phyloP scores from a whole-genome alignment of 2,888 invertebrate species.

The Torymus auratus region DNA sequence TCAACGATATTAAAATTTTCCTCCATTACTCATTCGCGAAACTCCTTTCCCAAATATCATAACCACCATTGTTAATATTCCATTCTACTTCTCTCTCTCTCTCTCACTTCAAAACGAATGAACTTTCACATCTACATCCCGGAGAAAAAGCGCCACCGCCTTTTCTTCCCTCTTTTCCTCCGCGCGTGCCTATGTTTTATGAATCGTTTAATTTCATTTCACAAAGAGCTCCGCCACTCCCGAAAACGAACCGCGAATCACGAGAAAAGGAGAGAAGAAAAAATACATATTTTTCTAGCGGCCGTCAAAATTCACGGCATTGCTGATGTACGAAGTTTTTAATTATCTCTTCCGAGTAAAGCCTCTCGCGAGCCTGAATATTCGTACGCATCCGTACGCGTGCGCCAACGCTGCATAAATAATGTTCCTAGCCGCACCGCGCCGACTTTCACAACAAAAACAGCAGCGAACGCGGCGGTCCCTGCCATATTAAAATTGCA shows the following conservation, averaged over 20 bases:
- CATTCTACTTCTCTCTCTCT: not conserved
- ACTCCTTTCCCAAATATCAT: too few species aligned
- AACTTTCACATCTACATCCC: constrained; percentile 10
- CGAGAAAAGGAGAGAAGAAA: not conserved
- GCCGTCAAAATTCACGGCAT: not conserved
- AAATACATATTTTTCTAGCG: not conserved
- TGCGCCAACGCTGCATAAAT: constrained; percentile 1
- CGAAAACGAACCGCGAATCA: not conserved
- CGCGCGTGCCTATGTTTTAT: constrained; percentile 60
- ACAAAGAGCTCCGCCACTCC: not conserved
- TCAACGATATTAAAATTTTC: too few species aligned
- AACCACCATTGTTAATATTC: too few species aligned
- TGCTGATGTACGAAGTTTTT: constrained; percentile 33
- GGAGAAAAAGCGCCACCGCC: too few species aligned
- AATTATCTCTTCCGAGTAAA: constrained; percentile 19
- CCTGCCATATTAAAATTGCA: constrained; percentile 22
- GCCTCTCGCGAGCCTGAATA: not conserved
- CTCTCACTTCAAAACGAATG: not conserved
- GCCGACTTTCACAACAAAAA: not conserved
- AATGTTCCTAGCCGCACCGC: not conserved
- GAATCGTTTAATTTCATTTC: constrained; percentile 68
- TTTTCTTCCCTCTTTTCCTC: too few species aligned
- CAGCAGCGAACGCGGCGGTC: not conserved
- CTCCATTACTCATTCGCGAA: too few species aligned
- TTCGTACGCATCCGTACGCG: not conserved